phyloP scores from a whole-genome alignment of 2,797 vertebrate genomes.

The Pachyuromys duprasi region DNA sequence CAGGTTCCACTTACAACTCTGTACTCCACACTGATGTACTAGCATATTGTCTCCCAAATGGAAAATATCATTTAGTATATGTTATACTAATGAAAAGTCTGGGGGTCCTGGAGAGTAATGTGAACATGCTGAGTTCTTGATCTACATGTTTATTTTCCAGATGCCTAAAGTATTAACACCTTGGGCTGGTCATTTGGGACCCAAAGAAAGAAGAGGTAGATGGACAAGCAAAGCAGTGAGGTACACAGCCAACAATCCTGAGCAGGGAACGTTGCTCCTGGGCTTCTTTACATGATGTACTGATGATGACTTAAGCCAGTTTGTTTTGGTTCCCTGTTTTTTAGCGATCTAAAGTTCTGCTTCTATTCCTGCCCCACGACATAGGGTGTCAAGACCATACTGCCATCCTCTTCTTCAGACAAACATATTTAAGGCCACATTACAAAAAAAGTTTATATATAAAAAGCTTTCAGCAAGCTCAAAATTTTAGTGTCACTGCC shows the following conservation, averaged over 20 bases:
- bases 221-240: not conserved
- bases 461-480: constrained; percentile 74
- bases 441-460: not conserved
- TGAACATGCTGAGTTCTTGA: not conserved
- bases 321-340: constrained; percentile 53
- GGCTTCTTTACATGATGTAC: not conserved
- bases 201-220: not conserved
- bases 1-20: not conserved
- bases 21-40: too few relatives aligned
- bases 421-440: not conserved
- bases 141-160: not conserved
- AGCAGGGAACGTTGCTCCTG: rapidly evolving
- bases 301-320: not conserved
- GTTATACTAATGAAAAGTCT: not conserved
- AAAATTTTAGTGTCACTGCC: constrained; percentile 81
- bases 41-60: not conserved
- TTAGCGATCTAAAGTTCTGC: constrained; percentile 71
- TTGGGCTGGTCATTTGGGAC: not conserved
- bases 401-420: not conserved
- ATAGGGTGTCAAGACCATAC: not conserved
- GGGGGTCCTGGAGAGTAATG: not conserved
- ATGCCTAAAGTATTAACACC: too few relatives aligned
- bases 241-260: not conserved
- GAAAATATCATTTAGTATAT: not conserved
- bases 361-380: not conserved